Conservation (phyloP, 2,888 invertebrate species). For the Listrodromus nycthemerus region DNA sequence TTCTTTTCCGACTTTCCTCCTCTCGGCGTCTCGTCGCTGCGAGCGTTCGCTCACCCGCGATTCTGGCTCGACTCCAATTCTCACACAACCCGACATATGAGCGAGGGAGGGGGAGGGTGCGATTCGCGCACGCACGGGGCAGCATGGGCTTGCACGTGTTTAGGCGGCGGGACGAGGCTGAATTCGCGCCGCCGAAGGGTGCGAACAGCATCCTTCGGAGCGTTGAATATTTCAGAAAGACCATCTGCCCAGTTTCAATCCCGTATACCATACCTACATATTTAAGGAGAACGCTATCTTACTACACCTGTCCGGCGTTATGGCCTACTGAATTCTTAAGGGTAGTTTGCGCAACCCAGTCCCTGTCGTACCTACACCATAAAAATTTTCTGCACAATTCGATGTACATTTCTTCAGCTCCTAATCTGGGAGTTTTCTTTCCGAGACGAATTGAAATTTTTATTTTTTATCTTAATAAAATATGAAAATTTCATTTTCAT, state of each 20-base stretch:
- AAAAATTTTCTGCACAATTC: too few relatives aligned
- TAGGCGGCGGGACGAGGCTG: not conserved
- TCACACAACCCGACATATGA: slow-evolving; percentile 43
- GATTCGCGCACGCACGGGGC: slow-evolving; percentile 23
- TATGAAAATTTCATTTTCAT: too few relatives aligned
- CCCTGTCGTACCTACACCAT: too few relatives aligned
- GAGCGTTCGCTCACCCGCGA: slow-evolving; percentile 28
- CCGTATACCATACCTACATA: slow-evolving; percentile 50
- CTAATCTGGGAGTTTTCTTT: not conserved
- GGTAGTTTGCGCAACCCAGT: slow-evolving; percentile 3
- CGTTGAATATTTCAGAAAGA: slow-evolving; percentile 76
- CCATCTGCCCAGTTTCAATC: slow-evolving; percentile 57
- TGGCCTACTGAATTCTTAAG: slow-evolving; percentile 57
- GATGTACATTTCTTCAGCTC: too few relatives aligned
- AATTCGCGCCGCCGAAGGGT: slow-evolving; percentile 53
- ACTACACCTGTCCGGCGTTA: slow-evolving; percentile 26
- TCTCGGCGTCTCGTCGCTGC: slow-evolving; percentile 29
- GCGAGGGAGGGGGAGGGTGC: slow-evolving; percentile 3
- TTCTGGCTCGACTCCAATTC: slow-evolving; percentile 71
- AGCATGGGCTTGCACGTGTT: slow-evolving; percentile 46
- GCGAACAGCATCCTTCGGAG: slow-evolving; percentile 73
- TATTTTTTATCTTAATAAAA: too few relatives aligned
- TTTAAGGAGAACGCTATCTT: slow-evolving; percentile 63
- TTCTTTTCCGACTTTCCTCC: not conserved
- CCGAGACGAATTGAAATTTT: too few relatives aligned